Percentiles rank a stretch among this genome's conserved stretches.
phyloP scores from a whole-genome alignment of 2,113 vertebrate species.

The Cephalopterus ornatus region DNA sequence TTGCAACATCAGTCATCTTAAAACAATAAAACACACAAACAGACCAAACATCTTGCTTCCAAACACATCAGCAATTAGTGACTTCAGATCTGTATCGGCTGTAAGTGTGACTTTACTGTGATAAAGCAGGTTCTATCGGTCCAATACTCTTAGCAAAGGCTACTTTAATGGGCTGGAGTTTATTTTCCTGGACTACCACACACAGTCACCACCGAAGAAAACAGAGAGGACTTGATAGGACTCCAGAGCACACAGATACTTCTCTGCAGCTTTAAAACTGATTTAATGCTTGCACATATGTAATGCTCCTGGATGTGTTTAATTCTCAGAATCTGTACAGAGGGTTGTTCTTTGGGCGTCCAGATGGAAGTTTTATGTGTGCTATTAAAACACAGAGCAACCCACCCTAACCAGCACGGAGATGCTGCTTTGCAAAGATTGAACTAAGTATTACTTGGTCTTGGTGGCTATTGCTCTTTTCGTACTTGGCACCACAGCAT shows the following conservation, averaged over 20 bases:
- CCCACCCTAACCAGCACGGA: background rate
- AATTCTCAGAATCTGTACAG: background rate
- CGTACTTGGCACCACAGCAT: background rate
- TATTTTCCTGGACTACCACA: slow-evolving; percentile 29
- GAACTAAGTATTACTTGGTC: background rate
- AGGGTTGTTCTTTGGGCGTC: background rate
- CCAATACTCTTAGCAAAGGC: background rate
- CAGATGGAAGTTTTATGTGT: background rate
- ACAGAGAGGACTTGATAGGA: background rate
- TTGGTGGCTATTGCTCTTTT: background rate
- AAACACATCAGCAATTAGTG: slow-evolving; percentile 3
- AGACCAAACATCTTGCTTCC: slow-evolving; percentile 37
- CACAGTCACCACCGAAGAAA: background rate
- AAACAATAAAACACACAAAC: slow-evolving; percentile 45
- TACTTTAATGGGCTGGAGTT: background rate
- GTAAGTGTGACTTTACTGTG: background rate
- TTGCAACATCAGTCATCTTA: slow-evolving; percentile 44
- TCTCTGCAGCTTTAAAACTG: background rate
- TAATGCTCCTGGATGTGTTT: background rate
- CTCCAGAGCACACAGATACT: background rate
- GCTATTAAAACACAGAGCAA: background rate
- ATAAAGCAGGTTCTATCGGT: background rate
- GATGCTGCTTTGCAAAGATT: background rate
- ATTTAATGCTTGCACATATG: background rate
- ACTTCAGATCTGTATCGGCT: background rate